A percentile compares a stretch with the other conserved stretches of the same genome.
These are phyloP conservation scores for Bostrychus sinensis DNA, from an alignment of 2,113 vertebrate species.

Conservation along the genomic window DNA sequence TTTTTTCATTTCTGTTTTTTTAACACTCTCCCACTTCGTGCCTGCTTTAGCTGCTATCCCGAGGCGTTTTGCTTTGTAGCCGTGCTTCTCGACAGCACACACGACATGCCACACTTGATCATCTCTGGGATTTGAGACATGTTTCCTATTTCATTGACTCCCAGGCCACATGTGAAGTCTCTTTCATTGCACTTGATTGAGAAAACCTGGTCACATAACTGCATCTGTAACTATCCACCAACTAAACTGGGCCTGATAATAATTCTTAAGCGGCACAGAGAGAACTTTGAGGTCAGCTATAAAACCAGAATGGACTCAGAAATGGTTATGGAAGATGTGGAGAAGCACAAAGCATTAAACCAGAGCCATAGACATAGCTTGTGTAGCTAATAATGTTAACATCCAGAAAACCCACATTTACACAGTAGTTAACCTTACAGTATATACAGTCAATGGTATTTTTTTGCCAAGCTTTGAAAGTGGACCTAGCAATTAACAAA, in stretches of 20 bases:
- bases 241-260: constrained; percentile 57
- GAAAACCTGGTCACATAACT: constrained; percentile 33
- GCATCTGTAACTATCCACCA: constrained; percentile 29
- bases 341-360: too few relatives aligned
- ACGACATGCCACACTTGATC: constrained; percentile 54
- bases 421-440: too few relatives aligned
- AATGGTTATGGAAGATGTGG: not conserved
- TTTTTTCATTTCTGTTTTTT: constrained; percentile 35
- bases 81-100: constrained; percentile 32
- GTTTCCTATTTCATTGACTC: constrained; percentile 35
- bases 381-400: too few relatives aligned
- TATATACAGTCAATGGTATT: too few relatives aligned
- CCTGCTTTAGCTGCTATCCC: constrained; percentile 49
- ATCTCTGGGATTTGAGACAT: constrained; percentile 39
- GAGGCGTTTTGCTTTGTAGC: constrained; percentile 47
- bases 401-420: too few relatives aligned
- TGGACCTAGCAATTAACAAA: too few relatives aligned
- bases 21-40: constrained; percentile 31
- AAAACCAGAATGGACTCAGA: not conserved
- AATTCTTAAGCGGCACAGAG: not conserved
- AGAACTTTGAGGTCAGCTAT: not conserved
- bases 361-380: too few relatives aligned
- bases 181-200: constrained; percentile 44
- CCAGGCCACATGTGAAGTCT: constrained; percentile 45
- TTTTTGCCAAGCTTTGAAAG: too few relatives aligned